phyloP scores from a whole-genome alignment of 2,113 vertebrate species.

The Microtus oregoni region DNA sequence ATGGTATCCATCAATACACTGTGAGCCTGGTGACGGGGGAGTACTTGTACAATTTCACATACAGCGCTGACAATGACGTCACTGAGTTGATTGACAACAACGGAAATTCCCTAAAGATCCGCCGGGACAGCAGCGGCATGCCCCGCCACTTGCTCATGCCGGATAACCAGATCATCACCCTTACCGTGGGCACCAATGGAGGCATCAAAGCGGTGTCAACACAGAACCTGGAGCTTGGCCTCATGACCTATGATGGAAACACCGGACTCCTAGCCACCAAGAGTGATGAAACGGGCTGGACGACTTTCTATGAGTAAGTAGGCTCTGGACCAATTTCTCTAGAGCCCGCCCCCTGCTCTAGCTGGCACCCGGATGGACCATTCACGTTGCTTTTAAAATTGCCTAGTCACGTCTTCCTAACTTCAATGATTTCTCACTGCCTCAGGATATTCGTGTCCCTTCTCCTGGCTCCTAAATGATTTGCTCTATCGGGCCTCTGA shows the following conservation, averaged over 20 bases:
- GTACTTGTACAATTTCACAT: conserved; percentile 97
- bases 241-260: conserved; percentile 96
- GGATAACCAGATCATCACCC: conserved; percentile 96
- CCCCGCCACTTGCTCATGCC: conserved; percentile 96
- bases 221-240: conserved; percentile 94
- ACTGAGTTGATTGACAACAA: conserved; percentile 93
- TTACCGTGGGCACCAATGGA: conserved; percentile 93
- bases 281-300: conserved; percentile 99
- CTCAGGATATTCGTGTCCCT: not conserved
- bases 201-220: conserved; percentile 95
- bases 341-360: not conserved
- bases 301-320: conserved; percentile 99
- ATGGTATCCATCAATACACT: conserved; percentile 97
- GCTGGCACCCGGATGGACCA: not conserved
- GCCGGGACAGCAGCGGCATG: conserved; percentile 91
- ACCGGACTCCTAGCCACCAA: conserved; percentile 97
- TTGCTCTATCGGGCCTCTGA: conserved; percentile 63
- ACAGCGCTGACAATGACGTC: conserved; percentile 93
- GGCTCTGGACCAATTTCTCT: conserved; percentile 69
- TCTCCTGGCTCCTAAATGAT: conserved; percentile 46
- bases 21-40: conserved; percentile 97
- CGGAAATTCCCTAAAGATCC: conserved; percentile 95
- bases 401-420: not conserved
- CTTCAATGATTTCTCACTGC: not conserved
- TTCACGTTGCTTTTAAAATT: not conserved